phyloP scores from a whole-genome alignment of 2,797 vertebrate genomes.

The Epinephelus malabaricus region DNA sequence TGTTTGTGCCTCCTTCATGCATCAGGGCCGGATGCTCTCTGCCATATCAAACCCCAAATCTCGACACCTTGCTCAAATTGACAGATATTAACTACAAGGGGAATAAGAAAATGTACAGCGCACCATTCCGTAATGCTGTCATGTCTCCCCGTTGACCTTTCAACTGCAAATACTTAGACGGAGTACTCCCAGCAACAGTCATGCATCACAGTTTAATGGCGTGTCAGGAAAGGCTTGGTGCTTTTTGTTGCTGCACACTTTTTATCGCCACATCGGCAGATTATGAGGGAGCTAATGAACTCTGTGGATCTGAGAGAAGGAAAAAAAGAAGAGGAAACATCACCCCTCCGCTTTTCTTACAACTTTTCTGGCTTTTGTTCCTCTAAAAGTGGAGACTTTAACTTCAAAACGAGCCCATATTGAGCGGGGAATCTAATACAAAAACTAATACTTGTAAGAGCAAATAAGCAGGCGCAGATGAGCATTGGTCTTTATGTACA shows the following conservation, averaged over 20 bases:
- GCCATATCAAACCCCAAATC: constrained; percentile 18
- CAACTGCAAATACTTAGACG: constrained; percentile 74
- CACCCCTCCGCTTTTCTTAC: constrained; percentile 55
- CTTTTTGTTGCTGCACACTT: constrained; percentile 73
- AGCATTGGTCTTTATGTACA: constrained; percentile 69
- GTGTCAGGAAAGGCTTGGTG: constrained; percentile 68
- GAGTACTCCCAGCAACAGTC: constrained; percentile 58
- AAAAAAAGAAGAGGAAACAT: constrained; percentile 14
- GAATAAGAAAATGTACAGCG: constrained; percentile 49
- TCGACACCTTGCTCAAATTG: constrained; percentile 38
- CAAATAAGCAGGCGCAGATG: constrained; percentile 66
- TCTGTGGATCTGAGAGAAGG: constrained; percentile 50
- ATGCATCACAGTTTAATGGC: constrained; percentile 84
- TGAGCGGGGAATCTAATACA: constrained; percentile 76
- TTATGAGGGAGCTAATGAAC: constrained; percentile 86
- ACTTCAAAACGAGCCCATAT: constrained; percentile 72
- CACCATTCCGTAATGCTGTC: constrained; percentile 63
- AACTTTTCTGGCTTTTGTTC: constrained; percentile 58
- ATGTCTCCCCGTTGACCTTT: constrained; percentile 80
- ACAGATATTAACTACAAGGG: constrained; percentile 48
- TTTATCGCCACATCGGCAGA: constrained; percentile 86
- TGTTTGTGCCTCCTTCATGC: constrained; percentile 10
- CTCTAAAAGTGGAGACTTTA: constrained; percentile 62
- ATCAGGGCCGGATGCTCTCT: background rate
- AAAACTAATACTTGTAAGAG: constrained; percentile 76